phyloP scores from a whole-genome alignment of 2,797 vertebrate genomes.

The Diceros bicornis region DNA sequence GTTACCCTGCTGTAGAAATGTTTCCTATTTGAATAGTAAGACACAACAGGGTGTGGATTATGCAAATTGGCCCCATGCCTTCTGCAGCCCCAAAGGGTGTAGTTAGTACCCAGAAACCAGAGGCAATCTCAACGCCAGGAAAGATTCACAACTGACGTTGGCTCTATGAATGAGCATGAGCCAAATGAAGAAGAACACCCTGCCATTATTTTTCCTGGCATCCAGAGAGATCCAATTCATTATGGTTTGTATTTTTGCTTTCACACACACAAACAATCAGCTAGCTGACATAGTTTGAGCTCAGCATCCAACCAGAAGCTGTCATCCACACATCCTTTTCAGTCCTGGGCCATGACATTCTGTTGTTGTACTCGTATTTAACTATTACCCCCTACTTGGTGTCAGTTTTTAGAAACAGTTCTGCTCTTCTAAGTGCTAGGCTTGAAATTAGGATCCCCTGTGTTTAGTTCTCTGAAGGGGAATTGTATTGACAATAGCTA shows the following conservation, averaged over 20 bases:
- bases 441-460: not conserved
- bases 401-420: slow-evolving; percentile 26
- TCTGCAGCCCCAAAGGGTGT: slow-evolving; percentile 78
- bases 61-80: slow-evolving; percentile 84
- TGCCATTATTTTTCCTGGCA: slow-evolving; percentile 75
- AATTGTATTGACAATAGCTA: slow-evolving; percentile 12
- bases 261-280: slow-evolving; percentile 48
- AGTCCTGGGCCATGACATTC: not conserved
- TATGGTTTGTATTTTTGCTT: slow-evolving; percentile 67
- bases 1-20: slow-evolving; percentile 70
- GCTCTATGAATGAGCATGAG: slow-evolving; percentile 78
- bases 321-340: not conserved
- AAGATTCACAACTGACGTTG: slow-evolving; percentile 82
- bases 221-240: slow-evolving; percentile 65
- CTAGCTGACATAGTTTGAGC: not conserved
- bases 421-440: slow-evolving; percentile 8
- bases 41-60: slow-evolving; percentile 83
- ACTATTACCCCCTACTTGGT: not conserved
- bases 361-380: not conserved
- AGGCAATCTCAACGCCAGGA: slow-evolving; percentile 70
- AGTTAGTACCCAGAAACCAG: slow-evolving; percentile 84
- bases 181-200: slow-evolving; percentile 72
- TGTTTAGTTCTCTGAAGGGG: not conserved
- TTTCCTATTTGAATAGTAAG: slow-evolving; percentile 83
- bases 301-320: slow-evolving; percentile 1